Percentiles rank a stretch among this genome's conserved stretches.
Evolutionary conservation across 2,113 vertebrate genomes (phyloP).

Genomic region (Barnardius zonarius): DNA sequence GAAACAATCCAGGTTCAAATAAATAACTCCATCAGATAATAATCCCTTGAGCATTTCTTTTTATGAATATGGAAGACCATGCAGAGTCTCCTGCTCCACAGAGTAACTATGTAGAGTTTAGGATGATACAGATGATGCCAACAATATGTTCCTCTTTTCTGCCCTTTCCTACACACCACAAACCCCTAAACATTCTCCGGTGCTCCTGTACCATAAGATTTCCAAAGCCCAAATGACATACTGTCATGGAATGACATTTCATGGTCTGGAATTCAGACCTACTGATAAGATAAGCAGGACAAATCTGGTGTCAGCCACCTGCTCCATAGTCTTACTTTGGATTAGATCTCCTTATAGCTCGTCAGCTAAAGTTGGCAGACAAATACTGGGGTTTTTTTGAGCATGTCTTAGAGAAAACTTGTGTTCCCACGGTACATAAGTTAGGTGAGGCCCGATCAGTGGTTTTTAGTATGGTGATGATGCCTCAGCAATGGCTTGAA

Average conservation of each 20-base stretch:
- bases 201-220: not conserved
- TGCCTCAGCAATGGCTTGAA: not conserved
- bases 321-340: not conserved
- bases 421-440: not conserved
- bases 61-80: not conserved
- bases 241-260: not conserved
- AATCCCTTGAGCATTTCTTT: not conserved
- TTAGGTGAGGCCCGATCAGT: not conserved
- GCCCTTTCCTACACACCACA: not conserved
- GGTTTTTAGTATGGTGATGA: not conserved
- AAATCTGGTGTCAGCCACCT: not conserved
- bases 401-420: not conserved
- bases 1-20: not conserved
- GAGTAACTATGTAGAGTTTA: not conserved
- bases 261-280: not conserved
- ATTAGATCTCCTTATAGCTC: not conserved
- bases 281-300: not conserved
- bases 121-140: not conserved
- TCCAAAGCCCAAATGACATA: not conserved
- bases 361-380: not conserved
- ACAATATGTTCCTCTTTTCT: not conserved
- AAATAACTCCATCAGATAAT: not conserved
- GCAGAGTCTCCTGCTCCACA: not conserved
- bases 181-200: not conserved
- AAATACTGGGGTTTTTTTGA: not conserved